phyloP scores from a whole-genome alignment of 2,113 vertebrate genomes.

The Alligator mississippiensis region DNA sequence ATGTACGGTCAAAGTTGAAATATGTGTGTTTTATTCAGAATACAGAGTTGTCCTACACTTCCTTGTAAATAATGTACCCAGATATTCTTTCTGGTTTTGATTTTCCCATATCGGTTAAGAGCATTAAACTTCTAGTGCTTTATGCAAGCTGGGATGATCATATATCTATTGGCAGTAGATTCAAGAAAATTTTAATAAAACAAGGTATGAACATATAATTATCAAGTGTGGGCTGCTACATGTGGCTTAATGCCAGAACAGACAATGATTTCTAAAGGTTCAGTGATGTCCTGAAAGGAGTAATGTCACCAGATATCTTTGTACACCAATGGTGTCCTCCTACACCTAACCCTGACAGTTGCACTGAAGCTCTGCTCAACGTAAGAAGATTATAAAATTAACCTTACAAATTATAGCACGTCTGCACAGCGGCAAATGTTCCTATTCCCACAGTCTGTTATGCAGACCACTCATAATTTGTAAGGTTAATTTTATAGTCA shows the following conservation, averaged over 20 bases:
- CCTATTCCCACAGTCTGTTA: neutral
- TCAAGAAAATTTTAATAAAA: neutral
- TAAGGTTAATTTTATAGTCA: constrained; percentile 4
- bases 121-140: neutral
- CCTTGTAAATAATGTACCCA: neutral
- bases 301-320: neutral
- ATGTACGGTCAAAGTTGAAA: neutral
- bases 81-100: neutral
- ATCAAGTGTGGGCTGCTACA: neutral
- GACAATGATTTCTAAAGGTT: constrained; percentile 3
- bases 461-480: neutral
- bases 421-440: neutral
- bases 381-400: neutral
- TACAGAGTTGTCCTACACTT: neutral
- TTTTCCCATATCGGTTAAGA: neutral
- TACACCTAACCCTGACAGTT: neutral
- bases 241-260: constrained; percentile 6
- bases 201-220: neutral
- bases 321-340: neutral
- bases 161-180: neutral
- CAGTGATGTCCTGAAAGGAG: neutral
- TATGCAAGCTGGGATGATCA: neutral
- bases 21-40: neutral
- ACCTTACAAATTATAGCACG: neutral
- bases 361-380: neutral